These are phyloP conservation scores for Melinaea marsaeus DNA, from an alignment of 2,888 invertebrate species.

Conservation along the genomic window DNA sequence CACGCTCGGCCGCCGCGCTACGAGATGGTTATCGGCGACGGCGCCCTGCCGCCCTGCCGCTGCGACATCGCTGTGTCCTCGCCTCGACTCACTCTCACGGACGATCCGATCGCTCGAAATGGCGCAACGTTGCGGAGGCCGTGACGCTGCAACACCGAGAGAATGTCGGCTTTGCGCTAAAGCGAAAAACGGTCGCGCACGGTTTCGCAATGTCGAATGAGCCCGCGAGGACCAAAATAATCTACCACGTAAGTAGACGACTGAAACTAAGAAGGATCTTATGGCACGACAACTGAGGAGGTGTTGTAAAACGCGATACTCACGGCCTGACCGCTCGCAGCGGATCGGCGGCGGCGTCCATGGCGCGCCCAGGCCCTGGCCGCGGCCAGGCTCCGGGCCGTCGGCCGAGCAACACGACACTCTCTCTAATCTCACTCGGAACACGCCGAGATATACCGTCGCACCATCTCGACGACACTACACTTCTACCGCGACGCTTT, in stretches of 20 bases:
- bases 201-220: constrained; percentile 73
- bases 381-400: constrained; percentile 74
- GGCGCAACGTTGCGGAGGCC: constrained; percentile 75
- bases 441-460: constrained; percentile 72
- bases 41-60: constrained; percentile 47
- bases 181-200: constrained; percentile 63
- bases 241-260: constrained; percentile 57
- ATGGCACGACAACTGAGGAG: constrained; percentile 41
- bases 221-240: constrained; percentile 70
- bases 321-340: constrained; percentile 75
- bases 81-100: constrained; percentile 50
- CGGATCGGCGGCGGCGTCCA: constrained; percentile 75
- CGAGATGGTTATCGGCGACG: constrained; percentile 61
- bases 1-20: constrained; percentile 72
- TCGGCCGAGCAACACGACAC: constrained; percentile 74
- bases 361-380: constrained; percentile 75
- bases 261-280: constrained; percentile 45
- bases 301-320: constrained; percentile 53
- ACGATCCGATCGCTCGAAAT: constrained; percentile 68
- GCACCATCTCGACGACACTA: constrained; percentile 75
- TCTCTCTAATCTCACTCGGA: constrained; percentile 73
- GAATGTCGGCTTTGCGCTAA: constrained; percentile 69
- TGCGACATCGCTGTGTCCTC: constrained; percentile 57
- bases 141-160: constrained; percentile 73
- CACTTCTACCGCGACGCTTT: constrained; percentile 72